Evolutionary conservation across 1,140 invertebrate species (phyloP).

Genomic region (Armadillidium nasatum): DNA sequence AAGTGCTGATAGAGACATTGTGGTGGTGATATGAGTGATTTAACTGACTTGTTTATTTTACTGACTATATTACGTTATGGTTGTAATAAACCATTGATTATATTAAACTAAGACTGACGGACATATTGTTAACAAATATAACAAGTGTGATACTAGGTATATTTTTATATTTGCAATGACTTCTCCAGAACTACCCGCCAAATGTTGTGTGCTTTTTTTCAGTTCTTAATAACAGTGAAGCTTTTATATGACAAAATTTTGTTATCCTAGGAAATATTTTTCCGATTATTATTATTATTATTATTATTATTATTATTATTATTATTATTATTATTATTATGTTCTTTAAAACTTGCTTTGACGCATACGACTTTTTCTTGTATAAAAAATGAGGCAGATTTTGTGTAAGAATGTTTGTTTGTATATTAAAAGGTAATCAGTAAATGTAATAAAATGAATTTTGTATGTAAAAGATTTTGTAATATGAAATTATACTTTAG

Average conservation of each 20-base stretch:
- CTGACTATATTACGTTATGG: neutral
- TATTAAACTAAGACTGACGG: neutral
- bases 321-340: neutral
- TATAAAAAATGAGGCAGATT: too few relatives aligned
- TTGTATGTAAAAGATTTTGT: too few relatives aligned
- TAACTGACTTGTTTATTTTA: neutral
- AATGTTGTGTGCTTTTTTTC: neutral
- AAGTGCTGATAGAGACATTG: neutral
- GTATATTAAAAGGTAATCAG: too few relatives aligned
- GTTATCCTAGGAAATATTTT: neutral
- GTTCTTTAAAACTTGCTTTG: too few relatives aligned
- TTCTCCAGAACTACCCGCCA: neutral
- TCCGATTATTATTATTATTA: neutral
- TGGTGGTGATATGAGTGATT: neutral
- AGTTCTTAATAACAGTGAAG: too few relatives aligned
- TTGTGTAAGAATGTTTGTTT: too few relatives aligned
- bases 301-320: constrained; percentile 1
- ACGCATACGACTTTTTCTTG: too few relatives aligned
- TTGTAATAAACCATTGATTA: neutral
- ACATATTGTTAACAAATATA: neutral
- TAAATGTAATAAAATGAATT: too few relatives aligned
- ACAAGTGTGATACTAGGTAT: constrained; percentile 7
- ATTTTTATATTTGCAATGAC: neutral
- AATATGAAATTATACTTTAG: too few relatives aligned
- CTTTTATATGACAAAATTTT: too few relatives aligned